Evolutionary conservation across 1,140 invertebrate species (phyloP).

Genomic region (Zaprionus africanus): DNA sequence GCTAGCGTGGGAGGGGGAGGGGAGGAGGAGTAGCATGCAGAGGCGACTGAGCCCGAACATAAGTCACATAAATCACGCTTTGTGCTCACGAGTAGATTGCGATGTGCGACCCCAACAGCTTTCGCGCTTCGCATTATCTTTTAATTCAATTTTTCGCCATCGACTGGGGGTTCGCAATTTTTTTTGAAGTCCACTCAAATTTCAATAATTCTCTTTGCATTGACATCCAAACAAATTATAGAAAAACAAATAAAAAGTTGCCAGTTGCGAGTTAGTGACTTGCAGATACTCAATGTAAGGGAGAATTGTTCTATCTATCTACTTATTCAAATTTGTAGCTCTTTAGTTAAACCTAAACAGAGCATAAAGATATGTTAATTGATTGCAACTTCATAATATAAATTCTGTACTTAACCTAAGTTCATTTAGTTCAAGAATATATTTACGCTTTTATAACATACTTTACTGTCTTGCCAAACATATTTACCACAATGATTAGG

Average conservation of each 20-base stretch:
- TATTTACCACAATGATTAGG: background rate
- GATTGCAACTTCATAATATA: background rate
- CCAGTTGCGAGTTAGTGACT: background rate
- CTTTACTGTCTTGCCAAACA: background rate
- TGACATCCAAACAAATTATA: slow-evolving; percentile 70
- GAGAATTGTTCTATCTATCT: background rate
- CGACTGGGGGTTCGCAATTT: slow-evolving; percentile 33
- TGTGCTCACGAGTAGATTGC: slow-evolving; percentile 37
- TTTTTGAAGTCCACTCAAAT: slow-evolving; percentile 80
- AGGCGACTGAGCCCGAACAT: slow-evolving; percentile 41
- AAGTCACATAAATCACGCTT: slow-evolving; percentile 81
- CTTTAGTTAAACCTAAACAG: background rate
- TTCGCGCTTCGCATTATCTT: slow-evolving; percentile 66
- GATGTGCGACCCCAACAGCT: slow-evolving; percentile 13
- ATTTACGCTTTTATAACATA: background rate
- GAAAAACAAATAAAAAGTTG: slow-evolving; percentile 21
- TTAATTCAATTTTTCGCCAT: slow-evolving; percentile 76
- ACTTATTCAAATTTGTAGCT: background rate
- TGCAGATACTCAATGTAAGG: slow-evolving; percentile 1
- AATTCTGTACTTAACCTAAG: background rate
- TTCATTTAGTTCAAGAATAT: background rate
- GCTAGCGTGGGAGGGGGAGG: slow-evolving; percentile 5
- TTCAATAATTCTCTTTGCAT: slow-evolving; percentile 76
- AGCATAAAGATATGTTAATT: background rate
- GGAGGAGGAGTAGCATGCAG: background rate